Evolutionary conservation across 2,888 invertebrate species (phyloP), one percentile per base, ranked within the genome.

Genomic region (Drosophila acutilabella): DNA sequence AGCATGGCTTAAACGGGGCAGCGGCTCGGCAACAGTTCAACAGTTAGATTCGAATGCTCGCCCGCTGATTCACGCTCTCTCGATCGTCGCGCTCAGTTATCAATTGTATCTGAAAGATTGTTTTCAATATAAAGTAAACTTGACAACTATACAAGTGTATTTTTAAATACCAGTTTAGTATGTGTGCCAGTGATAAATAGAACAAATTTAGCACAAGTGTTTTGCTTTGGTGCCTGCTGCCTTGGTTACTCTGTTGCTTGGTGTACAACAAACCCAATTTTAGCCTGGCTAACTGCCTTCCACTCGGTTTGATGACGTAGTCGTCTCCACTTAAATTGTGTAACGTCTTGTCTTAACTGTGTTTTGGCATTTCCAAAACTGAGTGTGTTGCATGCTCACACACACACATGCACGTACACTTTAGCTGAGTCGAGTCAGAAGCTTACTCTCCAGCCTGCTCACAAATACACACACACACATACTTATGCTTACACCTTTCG

Each of bases 331-430:
- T 52, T 56, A 40, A 69, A 83, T 84, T 84, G 83, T 84, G 85
- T 88, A 86, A 88, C 80, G 80, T 77, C 82, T 87, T 87, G 80
- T 77, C 82, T 87, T 87, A 82, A 71, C 80, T 80, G 80, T 78
- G 85, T 75, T 84, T 87, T 87, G 87, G 87, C 84, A 84, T 87
- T 87, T 87, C 61, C 70, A 84, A 87, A 83, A 69, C 59, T 48
- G 66, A 72, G 65, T 52, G 62, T 74, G 76, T 57, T 70, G 56
- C 72, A 67, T 57, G 64, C 67, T 66, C 71, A 66, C 50, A 62
- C 50, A 71, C 57, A 64, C 44, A 53, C 36, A 23, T 45, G 44
- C 38, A 48, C 42, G 47, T 20, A 60, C 30, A 52, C 40, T 18
- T 18, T 16, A 6, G 14, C n/a, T 40, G 6, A 48, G 40, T 36